phyloP scores from a whole-genome alignment of 2,797 vertebrate genomes.

The Hephaestus fuliginosus region DNA sequence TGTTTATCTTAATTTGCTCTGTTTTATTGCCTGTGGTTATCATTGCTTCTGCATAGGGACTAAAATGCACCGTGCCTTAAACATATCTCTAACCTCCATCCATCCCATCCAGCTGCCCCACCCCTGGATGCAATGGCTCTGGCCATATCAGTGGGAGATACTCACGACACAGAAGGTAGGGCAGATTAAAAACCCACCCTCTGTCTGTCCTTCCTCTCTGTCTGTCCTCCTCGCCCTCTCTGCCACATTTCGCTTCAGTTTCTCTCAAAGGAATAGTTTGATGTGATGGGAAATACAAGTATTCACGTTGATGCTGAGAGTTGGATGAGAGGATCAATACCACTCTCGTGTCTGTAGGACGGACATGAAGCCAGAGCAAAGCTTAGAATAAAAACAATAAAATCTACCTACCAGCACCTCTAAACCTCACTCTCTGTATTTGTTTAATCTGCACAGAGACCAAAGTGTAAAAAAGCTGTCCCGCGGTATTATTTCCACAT shows the following conservation, averaged over 20 bases:
- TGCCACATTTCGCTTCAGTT: neutral
- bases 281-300: neutral
- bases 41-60: constrained; percentile 65
- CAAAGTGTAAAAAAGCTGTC: too few relatives aligned
- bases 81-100: constrained; percentile 81
- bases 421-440: too few relatives aligned
- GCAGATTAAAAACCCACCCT: constrained; percentile 71
- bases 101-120: constrained; percentile 93
- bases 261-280: neutral
- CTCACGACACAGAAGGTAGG: constrained; percentile 97
- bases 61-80: constrained; percentile 70
- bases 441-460: too few relatives aligned
- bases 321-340: neutral
- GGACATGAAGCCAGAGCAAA: too few relatives aligned
- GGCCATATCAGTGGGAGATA: constrained; percentile 98
- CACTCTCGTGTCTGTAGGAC: neutral
- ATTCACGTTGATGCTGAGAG: neutral
- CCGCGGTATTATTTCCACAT: too few relatives aligned
- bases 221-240: constrained; percentile 42
- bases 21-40: constrained; percentile 53
- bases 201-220: constrained; percentile 70
- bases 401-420: too few relatives aligned
- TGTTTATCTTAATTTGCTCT: constrained; percentile 49
- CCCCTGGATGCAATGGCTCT: constrained; percentile 95
- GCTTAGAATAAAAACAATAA: too few relatives aligned